Percentiles rank a stretch among this genome's conserved stretches.
phyloP scores from a whole-genome alignment of 2,113 vertebrate species.

The Cryptotis parvus region DNA sequence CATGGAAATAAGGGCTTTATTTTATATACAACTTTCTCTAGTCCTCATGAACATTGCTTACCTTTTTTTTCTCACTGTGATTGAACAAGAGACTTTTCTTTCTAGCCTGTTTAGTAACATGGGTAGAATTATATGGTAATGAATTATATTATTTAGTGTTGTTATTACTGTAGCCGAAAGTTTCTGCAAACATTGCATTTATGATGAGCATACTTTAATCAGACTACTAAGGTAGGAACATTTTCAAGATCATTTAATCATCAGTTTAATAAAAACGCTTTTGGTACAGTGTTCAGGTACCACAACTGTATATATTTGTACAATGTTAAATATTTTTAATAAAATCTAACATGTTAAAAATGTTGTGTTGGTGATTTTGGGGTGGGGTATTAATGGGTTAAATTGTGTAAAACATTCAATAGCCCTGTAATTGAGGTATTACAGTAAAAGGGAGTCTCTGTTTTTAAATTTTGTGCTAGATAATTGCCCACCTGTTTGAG shows the following conservation, averaged over 20 bases:
- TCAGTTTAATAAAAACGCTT: conserved; percentile 76
- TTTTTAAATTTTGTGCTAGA: conserved; percentile 41
- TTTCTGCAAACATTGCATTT: conserved; percentile 50
- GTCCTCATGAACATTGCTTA: conserved; percentile 47
- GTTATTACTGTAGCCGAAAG: conserved; percentile 59
- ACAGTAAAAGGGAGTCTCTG: conserved; percentile 47
- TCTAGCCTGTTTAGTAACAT: conserved; percentile 52
- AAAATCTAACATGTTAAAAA: conserved; percentile 83
- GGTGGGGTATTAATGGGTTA: conserved; percentile 70
- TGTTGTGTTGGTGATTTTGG: conserved; percentile 84
- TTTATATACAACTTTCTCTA: conserved; percentile 59
- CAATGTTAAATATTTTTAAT: conserved; percentile 83
- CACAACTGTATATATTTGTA: conserved; percentile 82
- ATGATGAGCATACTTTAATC: conserved; percentile 54
- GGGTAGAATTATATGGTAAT: conserved; percentile 68
- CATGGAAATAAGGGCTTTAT: conserved; percentile 51
- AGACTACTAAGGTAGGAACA: conserved; percentile 63
- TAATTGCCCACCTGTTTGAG: background rate
- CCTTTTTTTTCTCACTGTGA: conserved; percentile 43
- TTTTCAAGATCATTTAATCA: conserved; percentile 67
- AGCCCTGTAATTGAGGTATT: conserved; percentile 24
- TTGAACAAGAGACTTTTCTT: conserved; percentile 41
- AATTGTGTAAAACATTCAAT: conserved; percentile 52
- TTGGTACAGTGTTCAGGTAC: conserved; percentile 80
- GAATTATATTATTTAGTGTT: conserved; percentile 46